A percentile compares a stretch with the other conserved stretches of the same genome.
These are phyloP conservation scores for Platalea minor DNA, from an alignment of 2,797 vertebrate species.

Conservation along the genomic window DNA sequence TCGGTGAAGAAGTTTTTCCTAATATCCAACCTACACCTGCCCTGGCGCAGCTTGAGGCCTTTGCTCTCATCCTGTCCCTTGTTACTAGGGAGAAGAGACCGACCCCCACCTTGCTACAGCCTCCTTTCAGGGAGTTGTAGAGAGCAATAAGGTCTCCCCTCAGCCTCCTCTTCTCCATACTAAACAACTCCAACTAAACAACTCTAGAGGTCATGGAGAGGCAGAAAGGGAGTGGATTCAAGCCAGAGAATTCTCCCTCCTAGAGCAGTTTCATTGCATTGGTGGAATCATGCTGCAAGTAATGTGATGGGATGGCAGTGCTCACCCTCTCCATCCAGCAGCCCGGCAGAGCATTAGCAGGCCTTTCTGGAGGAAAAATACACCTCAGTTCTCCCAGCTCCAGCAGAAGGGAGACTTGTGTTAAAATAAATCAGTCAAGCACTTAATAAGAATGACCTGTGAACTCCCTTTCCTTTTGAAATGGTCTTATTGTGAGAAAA, in stretches of 20 bases:
- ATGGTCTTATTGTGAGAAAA: conserved; percentile 24
- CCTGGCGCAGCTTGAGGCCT: no score
- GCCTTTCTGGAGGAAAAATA: conserved; percentile 3
- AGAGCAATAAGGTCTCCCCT: no score
- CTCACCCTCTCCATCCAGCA: neutral
- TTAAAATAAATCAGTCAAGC: conserved; percentile 54
- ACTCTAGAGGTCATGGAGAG: neutral
- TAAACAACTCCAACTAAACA: no score
- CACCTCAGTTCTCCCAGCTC: neutral
- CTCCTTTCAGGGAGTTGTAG: no score
- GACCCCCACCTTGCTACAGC: no score
- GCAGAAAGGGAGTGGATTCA: neutral
- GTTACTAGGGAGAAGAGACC: no score
- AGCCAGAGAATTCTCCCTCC: neutral
- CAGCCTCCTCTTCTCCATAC: no score
- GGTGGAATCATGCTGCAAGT: neutral
- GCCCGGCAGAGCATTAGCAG: neutral
- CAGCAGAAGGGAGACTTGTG: neutral
- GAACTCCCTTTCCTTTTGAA: conserved; percentile 42
- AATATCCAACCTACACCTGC: no score
- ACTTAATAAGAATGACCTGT: conserved; percentile 58
- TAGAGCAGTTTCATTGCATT: accelerated
- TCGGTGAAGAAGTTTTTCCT: no score
- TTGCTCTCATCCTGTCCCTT: no score
- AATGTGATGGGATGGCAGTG: neutral